Conservation (phyloP, 1,140 invertebrate genomes). For the Conus ventricosus region DNA sequence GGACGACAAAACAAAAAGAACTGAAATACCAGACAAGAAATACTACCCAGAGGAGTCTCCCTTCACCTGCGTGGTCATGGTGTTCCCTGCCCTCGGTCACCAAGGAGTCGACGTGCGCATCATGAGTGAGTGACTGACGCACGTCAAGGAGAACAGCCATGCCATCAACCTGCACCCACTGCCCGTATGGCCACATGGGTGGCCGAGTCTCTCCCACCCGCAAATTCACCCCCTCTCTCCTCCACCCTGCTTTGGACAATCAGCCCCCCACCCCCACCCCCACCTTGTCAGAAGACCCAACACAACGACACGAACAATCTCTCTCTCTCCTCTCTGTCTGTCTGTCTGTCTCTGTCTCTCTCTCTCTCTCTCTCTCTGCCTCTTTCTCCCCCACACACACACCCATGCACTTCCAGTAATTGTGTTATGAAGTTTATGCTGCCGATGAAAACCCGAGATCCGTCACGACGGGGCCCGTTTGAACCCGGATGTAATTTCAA, state of each 20-base stretch:
- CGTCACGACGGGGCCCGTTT: neutral
- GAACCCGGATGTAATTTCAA: conserved; percentile 20
- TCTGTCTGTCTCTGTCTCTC: too few relatives aligned
- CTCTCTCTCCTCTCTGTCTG: too few relatives aligned
- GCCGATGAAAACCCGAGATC: neutral
- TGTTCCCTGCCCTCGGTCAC: neutral
- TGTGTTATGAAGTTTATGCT: conserved; percentile 3
- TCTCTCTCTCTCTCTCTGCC: too few relatives aligned
- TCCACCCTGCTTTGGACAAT: neutral
- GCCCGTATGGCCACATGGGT: neutral
- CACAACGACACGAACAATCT: neutral
- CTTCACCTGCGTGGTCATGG: neutral
- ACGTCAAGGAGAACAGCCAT: neutral
- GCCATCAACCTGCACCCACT: neutral
- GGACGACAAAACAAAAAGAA: neutral
- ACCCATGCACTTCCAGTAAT: neutral
- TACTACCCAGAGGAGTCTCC: neutral
- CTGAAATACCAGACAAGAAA: neutral
- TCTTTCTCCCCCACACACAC: neutral
- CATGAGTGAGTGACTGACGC: too few relatives aligned
- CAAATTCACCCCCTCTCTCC: neutral
- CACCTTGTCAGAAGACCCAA: neutral
- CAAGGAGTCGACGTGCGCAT: neutral
- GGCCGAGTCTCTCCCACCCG: neutral
- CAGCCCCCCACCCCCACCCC: neutral